Evolutionary conservation across 2,888 invertebrate genomes (phyloP), one percentile per base, ranked within the genome.

Genomic region (Amphiduros pacificus): DNA sequence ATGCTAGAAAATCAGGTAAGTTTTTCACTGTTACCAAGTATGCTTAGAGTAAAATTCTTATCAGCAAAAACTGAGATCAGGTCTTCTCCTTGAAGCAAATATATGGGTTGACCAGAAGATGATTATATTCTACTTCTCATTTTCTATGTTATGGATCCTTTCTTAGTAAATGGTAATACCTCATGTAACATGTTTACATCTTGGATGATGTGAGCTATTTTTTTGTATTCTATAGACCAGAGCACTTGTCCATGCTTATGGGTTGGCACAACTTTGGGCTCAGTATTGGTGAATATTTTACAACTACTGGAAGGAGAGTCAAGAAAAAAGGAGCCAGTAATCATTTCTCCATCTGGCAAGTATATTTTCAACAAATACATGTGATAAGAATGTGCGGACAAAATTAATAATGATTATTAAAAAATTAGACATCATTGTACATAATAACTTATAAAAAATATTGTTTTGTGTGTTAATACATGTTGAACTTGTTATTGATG

Each of bases 231-330:
- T 73, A n/a, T 83, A 95, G 96, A 96, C 85, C 89, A 91, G 74
- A 88, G 89, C 82, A 87, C 89, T 74, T 87, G 91, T 79, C 95
- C 98, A 72, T 95, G 95, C 74, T 86, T 99, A 71, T 99, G 98
- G 98, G 90, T 98, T 76, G 98, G 99, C 76, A 98, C 97, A 73
- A 94, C 94, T 83, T 87, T 93, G 76, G 99, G 99, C 75, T 95
- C 97, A 63, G 93, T 96, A 81, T 88, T 98, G 77, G 94, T 95
- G 68, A 89, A 98, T 84, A 89, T 91, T 83, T 89, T 98, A 80
- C 90, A 88, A 81, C 72, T 82, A 59, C 81, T 79, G 6, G 71
- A 67, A 17, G 75, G 73, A 31, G 79, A 80, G 52, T 74, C 75
- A 60, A 70, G 82, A 54, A 61, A 73, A n/a, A 71, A 73, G 27